Percentiles rank a stretch among this genome's conserved stretches.
Conservation (phyloP, 2,113 vertebrate species). For the Echinops telfairi region DNA sequence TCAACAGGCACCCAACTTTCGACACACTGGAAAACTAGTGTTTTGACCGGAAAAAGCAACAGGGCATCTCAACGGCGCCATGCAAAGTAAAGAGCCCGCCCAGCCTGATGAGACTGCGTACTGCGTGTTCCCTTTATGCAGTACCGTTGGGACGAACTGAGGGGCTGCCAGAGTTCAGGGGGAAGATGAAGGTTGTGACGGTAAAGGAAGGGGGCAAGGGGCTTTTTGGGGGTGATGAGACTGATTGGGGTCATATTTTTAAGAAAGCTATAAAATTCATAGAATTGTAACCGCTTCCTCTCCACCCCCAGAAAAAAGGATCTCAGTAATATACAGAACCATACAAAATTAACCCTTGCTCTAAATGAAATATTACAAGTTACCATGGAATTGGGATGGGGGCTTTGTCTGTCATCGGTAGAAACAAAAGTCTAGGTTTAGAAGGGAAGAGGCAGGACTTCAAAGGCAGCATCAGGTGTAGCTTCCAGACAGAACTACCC, state of each 20-base stretch:
- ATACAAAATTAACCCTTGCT: background rate
- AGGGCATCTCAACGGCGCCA: background rate
- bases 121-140: background rate
- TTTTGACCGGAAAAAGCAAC: background rate
- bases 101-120: background rate
- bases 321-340: background rate
- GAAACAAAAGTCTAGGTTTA: too few species aligned
- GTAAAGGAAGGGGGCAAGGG: background rate
- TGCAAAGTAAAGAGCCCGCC: background rate
- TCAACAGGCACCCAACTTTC: background rate
- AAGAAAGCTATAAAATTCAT: background rate
- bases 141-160: background rate
- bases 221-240: background rate
- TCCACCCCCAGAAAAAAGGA: background rate
- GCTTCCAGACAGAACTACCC: too few species aligned
- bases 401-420: background rate
- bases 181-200: background rate
- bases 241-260: background rate
- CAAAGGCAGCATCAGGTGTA: background rate
- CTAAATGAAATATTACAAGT: background rate
- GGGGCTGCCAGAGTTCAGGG: background rate
- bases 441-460: background rate
- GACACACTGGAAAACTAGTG: background rate
- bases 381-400: background rate
- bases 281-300: background rate